Conservation (phyloP, 2,888 invertebrate species). For the Phyllotreta striolata region DNA sequence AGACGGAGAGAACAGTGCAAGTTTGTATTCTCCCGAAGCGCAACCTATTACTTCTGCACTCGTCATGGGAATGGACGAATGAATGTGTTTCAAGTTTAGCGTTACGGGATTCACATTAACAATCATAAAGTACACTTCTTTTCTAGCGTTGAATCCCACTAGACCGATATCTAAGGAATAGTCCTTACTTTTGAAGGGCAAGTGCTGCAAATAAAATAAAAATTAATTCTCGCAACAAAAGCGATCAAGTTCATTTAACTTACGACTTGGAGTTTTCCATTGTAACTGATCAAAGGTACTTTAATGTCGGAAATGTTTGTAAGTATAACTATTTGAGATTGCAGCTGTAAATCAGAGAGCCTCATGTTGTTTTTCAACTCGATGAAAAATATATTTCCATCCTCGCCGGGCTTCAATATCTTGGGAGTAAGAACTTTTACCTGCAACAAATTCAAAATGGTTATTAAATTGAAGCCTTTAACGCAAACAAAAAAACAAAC, state of each 20-base stretch:
- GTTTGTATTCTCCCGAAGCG: conserved; percentile 61
- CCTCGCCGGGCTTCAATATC: conserved; percentile 68
- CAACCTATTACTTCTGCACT: conserved; percentile 71
- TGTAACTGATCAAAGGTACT: conserved; percentile 76
- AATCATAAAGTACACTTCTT: conserved; percentile 75
- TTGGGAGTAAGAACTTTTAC: conserved; percentile 69
- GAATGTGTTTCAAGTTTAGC: conserved; percentile 69
- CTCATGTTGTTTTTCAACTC: conserved; percentile 64
- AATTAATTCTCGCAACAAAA: not conserved
- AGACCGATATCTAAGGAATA: conserved; percentile 70
- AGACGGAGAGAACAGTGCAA: conserved; percentile 56
- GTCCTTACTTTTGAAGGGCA: conserved; percentile 58
- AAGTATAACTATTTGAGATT: conserved; percentile 70
- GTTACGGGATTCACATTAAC: conserved; percentile 80
- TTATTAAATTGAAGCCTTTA: not conserved
- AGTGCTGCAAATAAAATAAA: conserved; percentile 51
- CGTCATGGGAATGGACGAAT: conserved; percentile 68
- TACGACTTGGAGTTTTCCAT: conserved; percentile 73
- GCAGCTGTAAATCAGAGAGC: conserved; percentile 66
- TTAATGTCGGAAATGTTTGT: conserved; percentile 78
- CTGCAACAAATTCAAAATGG: conserved; percentile 56
- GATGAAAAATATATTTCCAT: conserved; percentile 66
- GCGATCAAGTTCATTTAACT: conserved; percentile 40
- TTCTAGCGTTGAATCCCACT: conserved; percentile 70
- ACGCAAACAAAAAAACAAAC: conserved; percentile 24